Evolutionary conservation across 1,140 invertebrate species (phyloP).

Genomic region (Zeugodacus cucurbitae): DNA sequence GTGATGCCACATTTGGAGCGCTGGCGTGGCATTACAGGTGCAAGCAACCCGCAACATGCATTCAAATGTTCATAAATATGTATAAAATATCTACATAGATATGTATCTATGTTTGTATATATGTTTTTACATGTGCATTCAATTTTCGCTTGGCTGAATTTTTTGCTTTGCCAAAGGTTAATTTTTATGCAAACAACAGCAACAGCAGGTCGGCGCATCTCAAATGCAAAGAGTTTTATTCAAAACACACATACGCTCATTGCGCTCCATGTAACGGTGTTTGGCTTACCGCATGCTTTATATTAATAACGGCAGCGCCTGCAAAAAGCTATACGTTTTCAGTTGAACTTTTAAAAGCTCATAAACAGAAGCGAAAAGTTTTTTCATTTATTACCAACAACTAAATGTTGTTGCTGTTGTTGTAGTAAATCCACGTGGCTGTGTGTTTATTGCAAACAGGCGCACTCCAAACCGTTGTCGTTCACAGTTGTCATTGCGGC

Average conservation of each 20-base stretch:
- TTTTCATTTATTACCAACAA: neutral
- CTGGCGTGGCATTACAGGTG: neutral
- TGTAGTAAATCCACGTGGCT: neutral
- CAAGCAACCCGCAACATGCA: neutral
- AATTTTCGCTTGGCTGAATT: neutral
- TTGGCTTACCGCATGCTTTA: neutral
- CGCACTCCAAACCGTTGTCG: neutral
- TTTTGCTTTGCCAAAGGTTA: neutral
- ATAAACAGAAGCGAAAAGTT: slow-evolving; percentile 6
- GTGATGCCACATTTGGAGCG: neutral
- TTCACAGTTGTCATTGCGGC: neutral
- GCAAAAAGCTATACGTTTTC: neutral
- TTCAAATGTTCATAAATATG: neutral
- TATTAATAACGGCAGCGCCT: neutral
- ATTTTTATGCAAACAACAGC: neutral
- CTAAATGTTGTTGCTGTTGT: neutral
- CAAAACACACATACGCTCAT: neutral
- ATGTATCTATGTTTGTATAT: neutral
- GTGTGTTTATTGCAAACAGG: neutral
- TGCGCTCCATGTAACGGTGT: neutral
- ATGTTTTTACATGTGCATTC: neutral
- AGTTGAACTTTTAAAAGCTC: neutral
- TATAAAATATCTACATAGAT: neutral
- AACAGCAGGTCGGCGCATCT: neutral
- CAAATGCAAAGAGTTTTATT: neutral